phyloP scores from a whole-genome alignment of 2,797 vertebrate species.

The Tapera naevia region DNA sequence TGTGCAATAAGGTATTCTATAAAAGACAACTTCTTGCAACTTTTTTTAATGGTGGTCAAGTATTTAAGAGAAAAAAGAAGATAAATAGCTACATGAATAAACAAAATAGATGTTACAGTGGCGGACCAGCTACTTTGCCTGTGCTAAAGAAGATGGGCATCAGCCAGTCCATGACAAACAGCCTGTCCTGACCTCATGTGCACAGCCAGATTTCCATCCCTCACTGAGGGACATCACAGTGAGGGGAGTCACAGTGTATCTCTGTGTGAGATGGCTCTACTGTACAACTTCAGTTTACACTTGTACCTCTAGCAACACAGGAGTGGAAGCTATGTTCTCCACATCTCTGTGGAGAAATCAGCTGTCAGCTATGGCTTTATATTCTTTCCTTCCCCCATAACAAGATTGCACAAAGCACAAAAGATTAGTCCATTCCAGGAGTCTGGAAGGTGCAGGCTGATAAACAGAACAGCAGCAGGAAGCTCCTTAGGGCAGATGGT shows the following conservation, averaged over 20 bases:
- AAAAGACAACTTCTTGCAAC: neutral
- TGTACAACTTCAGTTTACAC: neutral
- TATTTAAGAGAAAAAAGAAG: neutral
- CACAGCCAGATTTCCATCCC: neutral
- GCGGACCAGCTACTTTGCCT: neutral
- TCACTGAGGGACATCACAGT: neutral
- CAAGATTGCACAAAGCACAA: neutral
- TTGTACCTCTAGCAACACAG: neutral
- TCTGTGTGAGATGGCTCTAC: neutral
- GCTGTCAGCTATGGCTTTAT: neutral
- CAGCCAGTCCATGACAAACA: neutral
- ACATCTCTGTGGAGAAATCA: neutral
- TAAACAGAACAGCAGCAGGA: neutral
- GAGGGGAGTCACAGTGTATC: accelerated
- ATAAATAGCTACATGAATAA: neutral
- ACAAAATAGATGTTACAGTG: neutral
- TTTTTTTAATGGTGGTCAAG: neutral
- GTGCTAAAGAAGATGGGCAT: neutral
- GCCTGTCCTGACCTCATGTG: neutral
- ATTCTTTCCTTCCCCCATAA: neutral
- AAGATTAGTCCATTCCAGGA: neutral
- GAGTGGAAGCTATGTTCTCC: neutral
- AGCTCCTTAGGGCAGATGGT: neutral
- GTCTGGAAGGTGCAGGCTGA: neutral
- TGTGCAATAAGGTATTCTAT: neutral